These are phyloP conservation scores for Dasypolia templi DNA, from an alignment of 2,888 invertebrate genomes.

Conservation along the genomic window DNA sequence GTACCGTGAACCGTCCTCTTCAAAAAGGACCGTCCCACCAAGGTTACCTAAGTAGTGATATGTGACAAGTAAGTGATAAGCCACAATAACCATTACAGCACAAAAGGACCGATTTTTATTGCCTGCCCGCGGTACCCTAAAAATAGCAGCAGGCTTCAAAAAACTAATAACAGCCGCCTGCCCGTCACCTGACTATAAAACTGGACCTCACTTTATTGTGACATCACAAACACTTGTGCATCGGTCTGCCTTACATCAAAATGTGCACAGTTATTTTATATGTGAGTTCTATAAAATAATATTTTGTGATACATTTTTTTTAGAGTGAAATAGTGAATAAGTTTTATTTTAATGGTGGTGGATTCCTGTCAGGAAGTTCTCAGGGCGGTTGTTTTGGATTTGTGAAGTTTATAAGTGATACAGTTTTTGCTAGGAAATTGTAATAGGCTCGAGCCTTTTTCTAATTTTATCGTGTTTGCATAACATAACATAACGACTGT, in stretches of 20 bases:
- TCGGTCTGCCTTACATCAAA: constrained; percentile 75
- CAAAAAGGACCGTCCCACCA: background rate
- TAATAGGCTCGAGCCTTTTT: too few species aligned
- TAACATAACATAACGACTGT: background rate
- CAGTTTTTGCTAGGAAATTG: too few species aligned
- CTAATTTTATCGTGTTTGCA: background rate
- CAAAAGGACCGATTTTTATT: background rate
- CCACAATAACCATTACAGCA: background rate
- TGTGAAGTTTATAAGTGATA: too few species aligned
- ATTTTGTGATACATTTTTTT: constrained; percentile 28
- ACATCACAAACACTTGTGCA: constrained; percentile 80
- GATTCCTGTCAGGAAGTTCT: background rate
- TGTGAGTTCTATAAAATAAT: constrained; percentile 79
- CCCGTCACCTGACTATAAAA: constrained; percentile 85
- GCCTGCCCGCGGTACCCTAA: constrained; percentile 63
- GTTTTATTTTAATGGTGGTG: constrained; percentile 3
- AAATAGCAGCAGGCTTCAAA: constrained; percentile 59
- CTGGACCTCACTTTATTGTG: constrained; percentile 75
- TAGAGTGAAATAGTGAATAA: constrained; percentile 39
- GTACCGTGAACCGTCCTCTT: background rate
- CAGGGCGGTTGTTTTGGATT: background rate
- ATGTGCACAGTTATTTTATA: constrained; percentile 83
- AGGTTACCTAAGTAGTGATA: background rate
- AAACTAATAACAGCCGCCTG: constrained; percentile 64
- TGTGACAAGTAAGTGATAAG: background rate